Base-by-base conservation (phyloP, 2,888 invertebrate genomes). In the Coremacera marginata region DNA sequence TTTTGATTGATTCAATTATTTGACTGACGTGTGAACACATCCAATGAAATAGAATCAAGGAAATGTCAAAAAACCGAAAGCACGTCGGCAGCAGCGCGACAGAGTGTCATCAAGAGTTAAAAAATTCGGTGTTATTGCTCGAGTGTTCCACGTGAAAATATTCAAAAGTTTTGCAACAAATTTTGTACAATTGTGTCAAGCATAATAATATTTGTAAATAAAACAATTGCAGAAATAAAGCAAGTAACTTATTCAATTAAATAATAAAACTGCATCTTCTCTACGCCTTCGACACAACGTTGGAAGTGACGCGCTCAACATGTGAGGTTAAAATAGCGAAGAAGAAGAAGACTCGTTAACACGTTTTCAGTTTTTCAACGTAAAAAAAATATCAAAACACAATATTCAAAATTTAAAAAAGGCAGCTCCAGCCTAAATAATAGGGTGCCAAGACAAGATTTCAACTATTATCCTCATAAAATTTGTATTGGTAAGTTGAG, bases 251-350 rank as follows among this genome's bases (percentile, higher is more conserved):
- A 65, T 34, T 2, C 5, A 25, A 25, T 44, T 73, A 75, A 9
- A 76, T 76, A 9, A 76, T 55, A 75, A 79, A 55, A 34, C 60
- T 79, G 79, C 76, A 76, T 74, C 73, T 77, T 77, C 75, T 67
- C 78, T 71, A 3, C 8, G n/a, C 16, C 25, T 70, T 68, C 44
- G 7, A 14, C n/a, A 52, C 16, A 55, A 3, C 37, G 68, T 60
- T 73, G 55, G 62, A 65, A 70, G 60, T 49, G 82, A 82, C 83
- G 83, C 84, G 85, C 84, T 84, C 82, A 85, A 83, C 86, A 88
- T 87, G 88, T 87, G 87, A 87, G 87, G 87, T 87, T 88, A 87
- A 85, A 86, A 79, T 82, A 83, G 82, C 82, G 81, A 82, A 80
- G 55, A 16, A 49, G 65, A 71, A 75, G 78, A 81, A 82, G 75